These are phyloP conservation scores for Tipula confusa DNA, from an alignment of 2,888 invertebrate species.

Conservation along the genomic window DNA sequence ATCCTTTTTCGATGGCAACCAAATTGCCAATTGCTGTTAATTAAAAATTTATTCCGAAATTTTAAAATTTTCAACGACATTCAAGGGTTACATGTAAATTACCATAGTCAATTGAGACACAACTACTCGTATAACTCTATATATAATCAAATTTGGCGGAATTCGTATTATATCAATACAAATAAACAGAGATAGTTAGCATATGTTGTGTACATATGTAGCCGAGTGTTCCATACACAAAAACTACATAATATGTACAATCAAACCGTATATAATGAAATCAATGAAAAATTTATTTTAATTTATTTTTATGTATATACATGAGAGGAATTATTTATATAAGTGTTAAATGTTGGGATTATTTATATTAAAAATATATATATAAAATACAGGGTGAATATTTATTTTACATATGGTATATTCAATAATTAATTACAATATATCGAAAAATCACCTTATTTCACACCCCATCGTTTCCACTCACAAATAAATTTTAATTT, in stretches of 20 bases:
- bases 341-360: not conserved
- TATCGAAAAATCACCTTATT: not conserved
- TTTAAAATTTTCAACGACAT: not conserved
- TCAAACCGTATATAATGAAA: not conserved
- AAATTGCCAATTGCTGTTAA: too few species aligned
- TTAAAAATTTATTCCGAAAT: too few species aligned
- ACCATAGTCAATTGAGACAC: not conserved
- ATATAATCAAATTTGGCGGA: not conserved
- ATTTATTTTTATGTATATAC: not conserved
- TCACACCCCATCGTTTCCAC: not conserved
- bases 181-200: not conserved
- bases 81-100: not conserved
- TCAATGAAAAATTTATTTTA: conserved; percentile 8
- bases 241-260: not conserved
- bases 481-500: not conserved
- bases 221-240: not conserved
- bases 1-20: too few species aligned
- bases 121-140: not conserved
- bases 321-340: conserved; percentile 20
- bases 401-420: not conserved
- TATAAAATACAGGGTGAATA: not conserved
- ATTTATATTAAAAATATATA: not conserved
- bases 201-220: not conserved
- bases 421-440: not conserved
- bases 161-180: not conserved